Evolutionary conservation across 2,113 vertebrate species (phyloP), one percentile per base, ranked within the genome.

Genomic region (Nothobranchius furzeri): DNA sequence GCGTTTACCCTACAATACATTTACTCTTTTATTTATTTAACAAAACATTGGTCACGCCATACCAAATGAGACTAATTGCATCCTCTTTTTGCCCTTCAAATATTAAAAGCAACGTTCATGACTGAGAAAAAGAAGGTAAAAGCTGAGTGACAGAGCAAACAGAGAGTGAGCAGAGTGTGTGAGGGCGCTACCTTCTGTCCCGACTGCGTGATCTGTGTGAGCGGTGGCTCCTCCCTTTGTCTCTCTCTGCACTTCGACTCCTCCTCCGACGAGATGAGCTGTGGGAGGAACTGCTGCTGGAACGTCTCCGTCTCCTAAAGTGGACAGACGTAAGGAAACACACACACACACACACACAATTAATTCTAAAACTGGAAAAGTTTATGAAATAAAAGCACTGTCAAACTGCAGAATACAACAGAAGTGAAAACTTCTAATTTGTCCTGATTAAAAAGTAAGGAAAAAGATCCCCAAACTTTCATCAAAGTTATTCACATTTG

Each of bases 261-360:
- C 94, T 93, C 89, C 94, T 98, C 89, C 90, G 94, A 82, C 93
- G 93, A 53, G 95, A 94, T 9, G 95, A 96, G 45, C 94, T 95
- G 12, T 93, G 95, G 0, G 98, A 98, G 2, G 98, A 99, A 47
- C 93, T 96, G 88, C 96, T 98, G 93, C 95, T 98, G 45, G 96
- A 98, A 3, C 94, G 93, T 76, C 92, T 92, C 6, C 93, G 93
- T 75, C 91, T 95, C 71, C 97, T 99, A 81, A 60, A 92, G 75
- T 49, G 63, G 10, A 58, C 30, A 64, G 9, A 83, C 55, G 3
- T 55, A n/a, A 70, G 54, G 24, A 79, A 24, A 58, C 3, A 20
- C 20, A 20, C 20, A 20, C 3, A 20, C 20, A 20, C 20, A 20
- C 20, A 20, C 20, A 64, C 5, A 30, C 17, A 57, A 20, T 70